These are phyloP conservation scores for Monoplex corrugatus DNA, from an alignment of 2,888 invertebrate genomes.

Conservation along the genomic window DNA sequence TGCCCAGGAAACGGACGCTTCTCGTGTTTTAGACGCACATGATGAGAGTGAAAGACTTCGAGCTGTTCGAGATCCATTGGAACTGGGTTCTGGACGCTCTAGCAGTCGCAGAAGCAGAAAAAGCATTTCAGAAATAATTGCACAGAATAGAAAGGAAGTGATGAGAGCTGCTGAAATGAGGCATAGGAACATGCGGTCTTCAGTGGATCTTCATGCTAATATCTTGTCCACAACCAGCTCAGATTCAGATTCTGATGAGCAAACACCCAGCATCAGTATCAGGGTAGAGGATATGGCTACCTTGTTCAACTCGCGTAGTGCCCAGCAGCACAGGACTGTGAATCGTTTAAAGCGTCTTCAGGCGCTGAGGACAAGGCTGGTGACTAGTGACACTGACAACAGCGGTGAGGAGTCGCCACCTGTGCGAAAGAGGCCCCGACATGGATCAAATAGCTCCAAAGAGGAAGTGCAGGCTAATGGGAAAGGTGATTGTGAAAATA, in stretches of 20 bases:
- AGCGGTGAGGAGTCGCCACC: conserved; percentile 38
- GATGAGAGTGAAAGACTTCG: conserved; percentile 45
- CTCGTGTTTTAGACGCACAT: conserved; percentile 58
- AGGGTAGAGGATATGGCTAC: conserved; percentile 30
- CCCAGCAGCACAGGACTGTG: conserved; percentile 50
- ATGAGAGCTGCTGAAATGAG: conserved; percentile 52
- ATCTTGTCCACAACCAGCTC: conserved; percentile 51
- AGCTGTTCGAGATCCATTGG: not conserved
- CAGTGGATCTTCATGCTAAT: conserved; percentile 44
- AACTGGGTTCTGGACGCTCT: conserved; percentile 42
- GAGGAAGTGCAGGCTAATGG: conserved; percentile 18
- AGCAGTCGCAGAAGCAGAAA: conserved; percentile 46
- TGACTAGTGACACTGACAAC: conserved; percentile 64
- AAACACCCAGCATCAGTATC: conserved; percentile 28
- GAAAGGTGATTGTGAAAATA: conserved; percentile 26
- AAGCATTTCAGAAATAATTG: conserved; percentile 68
- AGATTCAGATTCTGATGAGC: conserved; percentile 53
- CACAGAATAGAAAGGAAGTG: conserved; percentile 66
- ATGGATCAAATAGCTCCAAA: conserved; percentile 37
- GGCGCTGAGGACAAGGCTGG: conserved; percentile 63
- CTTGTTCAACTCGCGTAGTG: conserved; percentile 38
- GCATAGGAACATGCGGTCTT: conserved; percentile 56
- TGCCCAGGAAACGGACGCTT: conserved; percentile 61
- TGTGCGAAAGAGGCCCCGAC: conserved; percentile 13
- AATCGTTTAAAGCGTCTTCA: conserved; percentile 64